Percentiles rank a stretch among this genome's conserved stretches.
phyloP scores from a whole-genome alignment of 2,113 vertebrate genomes.

The Amazona guildingii region DNA sequence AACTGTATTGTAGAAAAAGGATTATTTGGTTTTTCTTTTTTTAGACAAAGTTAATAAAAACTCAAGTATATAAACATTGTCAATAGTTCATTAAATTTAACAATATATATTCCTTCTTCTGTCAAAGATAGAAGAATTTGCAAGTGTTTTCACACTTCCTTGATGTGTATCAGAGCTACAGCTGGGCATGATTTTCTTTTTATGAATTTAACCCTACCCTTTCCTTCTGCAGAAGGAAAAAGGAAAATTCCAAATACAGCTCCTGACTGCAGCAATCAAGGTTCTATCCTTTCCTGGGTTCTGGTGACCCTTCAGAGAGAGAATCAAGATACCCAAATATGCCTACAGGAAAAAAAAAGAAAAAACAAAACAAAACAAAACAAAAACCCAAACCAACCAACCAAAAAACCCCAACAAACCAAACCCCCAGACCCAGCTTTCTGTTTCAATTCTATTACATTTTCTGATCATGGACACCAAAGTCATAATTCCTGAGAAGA shows the following conservation, averaged over 20 bases:
- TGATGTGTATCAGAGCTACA: not conserved
- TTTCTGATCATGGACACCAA: rapidly evolving
- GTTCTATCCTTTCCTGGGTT: not conserved
- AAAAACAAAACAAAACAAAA: not conserved
- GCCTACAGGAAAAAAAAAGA: not conserved
- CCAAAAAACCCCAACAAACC: not conserved
- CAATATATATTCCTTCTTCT: not conserved
- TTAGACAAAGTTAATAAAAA: not conserved
- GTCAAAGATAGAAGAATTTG: not conserved
- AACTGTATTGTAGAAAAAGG: not conserved
- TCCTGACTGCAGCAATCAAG: not conserved
- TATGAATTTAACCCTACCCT: not conserved
- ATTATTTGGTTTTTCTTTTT: not conserved
- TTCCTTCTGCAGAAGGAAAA: not conserved
- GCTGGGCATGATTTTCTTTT: not conserved
- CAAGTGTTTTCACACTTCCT: not conserved
- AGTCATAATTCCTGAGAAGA: not conserved
- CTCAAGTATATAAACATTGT: not conserved
- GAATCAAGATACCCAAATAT: not conserved
- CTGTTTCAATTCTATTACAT: not conserved
- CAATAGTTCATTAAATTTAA: not conserved
- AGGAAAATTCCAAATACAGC: not conserved
- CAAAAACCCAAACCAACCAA: not conserved
- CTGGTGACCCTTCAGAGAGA: not conserved
- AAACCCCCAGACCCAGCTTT: not conserved